Evolutionary conservation across 2,797 vertebrate genomes (phyloP).

Genomic region (Acridotheres tristis): DNA sequence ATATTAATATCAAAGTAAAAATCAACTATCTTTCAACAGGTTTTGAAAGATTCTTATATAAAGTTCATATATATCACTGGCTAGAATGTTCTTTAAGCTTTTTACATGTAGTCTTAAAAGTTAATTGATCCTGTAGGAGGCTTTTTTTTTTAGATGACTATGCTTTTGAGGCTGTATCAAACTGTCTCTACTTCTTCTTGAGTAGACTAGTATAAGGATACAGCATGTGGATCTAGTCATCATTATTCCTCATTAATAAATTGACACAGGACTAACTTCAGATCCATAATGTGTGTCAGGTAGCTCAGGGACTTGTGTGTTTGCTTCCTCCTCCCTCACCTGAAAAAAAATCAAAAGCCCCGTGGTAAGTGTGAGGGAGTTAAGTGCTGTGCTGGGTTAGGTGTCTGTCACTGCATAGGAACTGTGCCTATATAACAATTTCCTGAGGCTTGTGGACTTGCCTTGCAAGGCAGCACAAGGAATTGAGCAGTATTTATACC

Average conservation of each 20-base stretch:
- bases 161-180: not conserved
- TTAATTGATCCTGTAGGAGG: not conserved
- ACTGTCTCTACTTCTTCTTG: not conserved
- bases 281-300: not conserved
- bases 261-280: not conserved
- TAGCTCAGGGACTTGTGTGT: not conserved
- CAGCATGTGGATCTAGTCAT: not conserved
- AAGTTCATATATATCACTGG: not conserved
- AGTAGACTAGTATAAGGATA: not conserved
- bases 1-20: not conserved
- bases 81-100: not conserved
- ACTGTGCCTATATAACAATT: accelerated
- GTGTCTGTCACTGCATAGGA: not conserved
- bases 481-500: not conserved
- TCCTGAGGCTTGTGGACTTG: not conserved
- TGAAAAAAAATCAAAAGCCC: not conserved
- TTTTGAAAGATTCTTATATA: not conserved
- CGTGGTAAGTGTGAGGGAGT: not conserved
- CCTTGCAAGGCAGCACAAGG: not conserved
- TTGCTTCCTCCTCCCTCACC: not conserved
- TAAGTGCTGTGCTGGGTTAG: not conserved
- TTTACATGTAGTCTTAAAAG: not conserved
- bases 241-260: not conserved
- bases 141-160: not conserved
- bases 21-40: not conserved